A percentile compares a stretch with the other conserved stretches of the same genome.
These are phyloP conservation scores for Neolamprologus brichardi DNA, from an alignment of 2,113 vertebrate species.

Conservation along the genomic window DNA sequence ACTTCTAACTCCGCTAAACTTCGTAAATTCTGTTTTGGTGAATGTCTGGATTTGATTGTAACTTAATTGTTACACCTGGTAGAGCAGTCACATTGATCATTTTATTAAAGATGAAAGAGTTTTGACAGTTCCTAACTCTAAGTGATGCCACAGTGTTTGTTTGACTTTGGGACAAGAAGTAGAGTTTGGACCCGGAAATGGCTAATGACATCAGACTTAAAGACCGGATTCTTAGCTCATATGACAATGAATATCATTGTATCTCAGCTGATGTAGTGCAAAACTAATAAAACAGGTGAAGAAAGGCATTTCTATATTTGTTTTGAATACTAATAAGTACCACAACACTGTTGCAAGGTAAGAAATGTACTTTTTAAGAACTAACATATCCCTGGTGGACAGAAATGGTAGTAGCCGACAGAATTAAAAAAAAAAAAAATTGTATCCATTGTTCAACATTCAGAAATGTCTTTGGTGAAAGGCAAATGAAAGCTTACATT, in stretches of 20 bases:
- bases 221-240: accelerated
- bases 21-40: neutral
- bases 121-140: accelerated
- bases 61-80: neutral
- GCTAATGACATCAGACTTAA: neutral
- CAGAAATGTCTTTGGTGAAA: neutral
- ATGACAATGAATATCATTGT: accelerated
- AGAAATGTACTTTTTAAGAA: neutral
- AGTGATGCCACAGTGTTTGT: neutral
- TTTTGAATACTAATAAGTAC: neutral
- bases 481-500: neutral
- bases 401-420: neutral
- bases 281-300: neutral
- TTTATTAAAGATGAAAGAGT: neutral
- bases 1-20: neutral
- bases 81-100: neutral
- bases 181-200: accelerated
- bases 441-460: neutral
- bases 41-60: neutral
- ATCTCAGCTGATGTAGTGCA: neutral
- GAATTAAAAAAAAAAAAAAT: neutral
- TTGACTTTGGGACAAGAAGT: neutral
- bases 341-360: neutral
- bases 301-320: neutral
- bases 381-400: neutral